phyloP scores from a whole-genome alignment of 1,140 invertebrate genomes.

The Leptopilina clavipes region DNA sequence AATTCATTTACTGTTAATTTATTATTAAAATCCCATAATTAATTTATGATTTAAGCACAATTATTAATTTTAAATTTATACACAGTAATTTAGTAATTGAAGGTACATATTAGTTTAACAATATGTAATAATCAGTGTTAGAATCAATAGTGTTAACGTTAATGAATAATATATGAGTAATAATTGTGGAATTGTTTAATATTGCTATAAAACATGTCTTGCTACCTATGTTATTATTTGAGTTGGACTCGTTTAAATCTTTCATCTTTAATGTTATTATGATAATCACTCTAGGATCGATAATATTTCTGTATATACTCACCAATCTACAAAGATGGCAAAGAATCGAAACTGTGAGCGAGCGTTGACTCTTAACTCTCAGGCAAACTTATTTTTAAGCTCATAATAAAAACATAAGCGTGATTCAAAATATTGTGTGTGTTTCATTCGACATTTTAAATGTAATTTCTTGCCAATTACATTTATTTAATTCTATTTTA shows the following conservation, averaged over 20 bases:
- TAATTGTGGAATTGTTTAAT: neutral
- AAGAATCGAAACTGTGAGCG: slow-evolving; percentile 19
- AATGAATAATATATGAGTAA: neutral
- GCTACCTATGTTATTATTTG: neutral
- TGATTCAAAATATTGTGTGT: neutral
- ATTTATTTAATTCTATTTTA: no score
- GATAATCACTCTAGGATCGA: neutral
- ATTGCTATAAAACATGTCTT: neutral
- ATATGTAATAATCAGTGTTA: no score
- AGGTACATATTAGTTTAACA: no score
- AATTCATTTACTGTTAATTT: no score
- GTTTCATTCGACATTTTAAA: no score
- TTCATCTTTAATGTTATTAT: neutral
- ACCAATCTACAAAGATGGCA: neutral
- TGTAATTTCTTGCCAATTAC: no score
- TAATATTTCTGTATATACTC: slow-evolving; percentile 7
- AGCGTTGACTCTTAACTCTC: neutral
- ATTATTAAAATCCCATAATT: no score
- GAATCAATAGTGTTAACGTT: neutral
- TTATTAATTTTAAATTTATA: no score
- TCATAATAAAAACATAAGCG: neutral
- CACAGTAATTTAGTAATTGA: no score
- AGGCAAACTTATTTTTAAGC: slow-evolving; percentile 15
- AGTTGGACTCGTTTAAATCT: neutral
- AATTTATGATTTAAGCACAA: no score